Percentiles rank a stretch among this genome's conserved stretches.
These are phyloP conservation scores for Conger conger DNA, from an alignment of 2,113 vertebrate genomes.

Conservation along the genomic window DNA sequence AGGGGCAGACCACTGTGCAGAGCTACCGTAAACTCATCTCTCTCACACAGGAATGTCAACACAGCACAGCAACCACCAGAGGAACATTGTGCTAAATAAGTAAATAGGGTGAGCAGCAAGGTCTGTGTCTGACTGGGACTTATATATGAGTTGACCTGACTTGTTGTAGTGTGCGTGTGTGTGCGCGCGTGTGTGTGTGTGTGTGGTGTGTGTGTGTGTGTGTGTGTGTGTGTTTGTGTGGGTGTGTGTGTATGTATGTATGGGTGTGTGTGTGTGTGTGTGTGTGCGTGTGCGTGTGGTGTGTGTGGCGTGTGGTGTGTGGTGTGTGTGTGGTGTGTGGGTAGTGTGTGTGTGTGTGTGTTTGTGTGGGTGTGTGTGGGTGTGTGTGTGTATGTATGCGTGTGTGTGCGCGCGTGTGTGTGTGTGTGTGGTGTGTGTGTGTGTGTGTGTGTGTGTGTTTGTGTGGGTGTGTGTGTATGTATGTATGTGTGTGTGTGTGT, in stretches of 20 bases:
- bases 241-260: no score
- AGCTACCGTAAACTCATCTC: neutral
- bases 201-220: no score
- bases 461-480: no score
- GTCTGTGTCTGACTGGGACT: neutral
- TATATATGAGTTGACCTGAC: no score
- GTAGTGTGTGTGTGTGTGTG: neutral
- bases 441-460: neutral
- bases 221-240: no score
- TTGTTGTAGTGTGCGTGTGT: no score
- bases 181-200: no score
- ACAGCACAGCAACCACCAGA: neutral
- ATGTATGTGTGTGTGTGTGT: no score
- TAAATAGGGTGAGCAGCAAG: neutral
- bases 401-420: neutral
- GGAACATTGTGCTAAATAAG: slow-evolving; percentile 15
- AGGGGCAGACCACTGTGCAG: neutral
- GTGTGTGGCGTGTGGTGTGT: no score
- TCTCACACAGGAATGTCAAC: neutral
- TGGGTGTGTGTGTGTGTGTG: no score
- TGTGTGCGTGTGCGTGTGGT: no score
- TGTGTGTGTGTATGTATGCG: neutral
- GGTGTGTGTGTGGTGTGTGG: no score
- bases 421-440: neutral
- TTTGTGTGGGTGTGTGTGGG: slow-evolving; percentile 3